Percentiles rank a stretch among this genome's conserved stretches.
phyloP scores from a whole-genome alignment of 2,113 vertebrate genomes.

The Cebidichthys violaceus region DNA sequence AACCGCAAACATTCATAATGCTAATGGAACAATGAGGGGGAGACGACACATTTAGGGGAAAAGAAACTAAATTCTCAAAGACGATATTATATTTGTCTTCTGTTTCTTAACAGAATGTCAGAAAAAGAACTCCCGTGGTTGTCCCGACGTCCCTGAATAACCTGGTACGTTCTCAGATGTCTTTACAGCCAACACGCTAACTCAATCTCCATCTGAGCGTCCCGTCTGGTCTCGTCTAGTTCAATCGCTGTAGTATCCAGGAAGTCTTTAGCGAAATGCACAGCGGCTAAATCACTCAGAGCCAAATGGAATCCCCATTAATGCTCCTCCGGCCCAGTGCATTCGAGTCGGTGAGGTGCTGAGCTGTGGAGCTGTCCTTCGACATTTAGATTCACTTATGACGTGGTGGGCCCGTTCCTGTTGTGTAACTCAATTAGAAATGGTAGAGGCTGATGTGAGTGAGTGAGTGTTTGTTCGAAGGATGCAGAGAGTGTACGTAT shows the following conservation, averaged over 20 bases:
- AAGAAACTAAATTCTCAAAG: not conserved
- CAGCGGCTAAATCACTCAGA: slow-evolving; percentile 46
- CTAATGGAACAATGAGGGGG: not conserved
- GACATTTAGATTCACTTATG: slow-evolving; percentile 12
- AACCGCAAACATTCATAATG: slow-evolving; percentile 33
- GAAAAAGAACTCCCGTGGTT: not conserved
- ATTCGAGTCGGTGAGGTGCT: slow-evolving; percentile 11
- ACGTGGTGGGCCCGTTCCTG: not conserved
- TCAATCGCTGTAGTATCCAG: slow-evolving; percentile 28
- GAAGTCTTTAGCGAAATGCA: slow-evolving; percentile 49
- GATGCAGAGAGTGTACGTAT: not conserved
- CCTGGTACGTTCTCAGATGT: not conserved
- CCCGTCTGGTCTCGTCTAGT: not conserved
- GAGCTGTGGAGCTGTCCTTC: not conserved
- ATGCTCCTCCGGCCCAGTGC: slow-evolving; percentile 10
- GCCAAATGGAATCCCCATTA: slow-evolving; percentile 67
- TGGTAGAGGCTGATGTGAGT: not conserved
- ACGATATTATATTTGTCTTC: not conserved
- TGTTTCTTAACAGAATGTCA: not conserved
- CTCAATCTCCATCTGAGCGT: slow-evolving; percentile 26
- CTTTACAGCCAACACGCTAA: slow-evolving; percentile 25
- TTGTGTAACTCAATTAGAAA: not conserved
- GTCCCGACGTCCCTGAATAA: too few species aligned
- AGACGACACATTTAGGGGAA: not conserved
- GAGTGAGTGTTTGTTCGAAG: not conserved